Percentiles rank a stretch among this genome's conserved stretches.
Evolutionary conservation across 2,797 vertebrate genomes (phyloP).

Genomic region (Leptatherina wallacei): DNA sequence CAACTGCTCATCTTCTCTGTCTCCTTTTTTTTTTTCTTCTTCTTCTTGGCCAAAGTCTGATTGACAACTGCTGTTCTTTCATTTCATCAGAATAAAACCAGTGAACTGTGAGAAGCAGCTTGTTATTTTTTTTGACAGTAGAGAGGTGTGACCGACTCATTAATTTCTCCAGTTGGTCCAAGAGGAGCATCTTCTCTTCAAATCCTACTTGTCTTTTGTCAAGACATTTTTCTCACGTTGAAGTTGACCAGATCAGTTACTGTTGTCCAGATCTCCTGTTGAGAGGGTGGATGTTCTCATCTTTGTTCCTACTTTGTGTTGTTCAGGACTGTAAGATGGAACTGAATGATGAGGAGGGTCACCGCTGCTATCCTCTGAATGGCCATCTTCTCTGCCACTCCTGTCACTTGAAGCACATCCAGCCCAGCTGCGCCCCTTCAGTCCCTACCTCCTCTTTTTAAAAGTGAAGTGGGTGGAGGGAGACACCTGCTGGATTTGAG

Average conservation of each 20-base stretch:
- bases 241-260: not conserved
- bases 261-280: not conserved
- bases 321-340: slow-evolving; percentile 93
- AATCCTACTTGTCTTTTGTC: not conserved
- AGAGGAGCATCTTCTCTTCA: not conserved
- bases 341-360: slow-evolving; percentile 93
- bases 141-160: not conserved
- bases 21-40: slow-evolving; percentile 8
- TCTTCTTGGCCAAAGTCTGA: slow-evolving; percentile 25
- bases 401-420: slow-evolving; percentile 92
- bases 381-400: slow-evolving; percentile 92
- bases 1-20: slow-evolving; percentile 47
- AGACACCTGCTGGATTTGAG: slow-evolving; percentile 68
- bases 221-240: slow-evolving; percentile 3
- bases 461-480: slow-evolving; percentile 69
- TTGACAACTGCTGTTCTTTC: slow-evolving; percentile 48
- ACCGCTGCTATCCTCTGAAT: slow-evolving; percentile 94
- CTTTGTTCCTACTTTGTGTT: slow-evolving; percentile 2
- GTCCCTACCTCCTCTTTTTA: slow-evolving; percentile 74
- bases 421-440: slow-evolving; percentile 74
- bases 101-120: slow-evolving; percentile 26
- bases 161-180: slow-evolving; percentile 7
- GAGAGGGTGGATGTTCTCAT: slow-evolving; percentile 1
- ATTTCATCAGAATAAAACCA: slow-evolving; percentile 31
- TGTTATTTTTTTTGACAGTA: slow-evolving; percentile 18